Conservation (phyloP, 2,797 vertebrate species). For the Melanotaenia trifasciata region DNA sequence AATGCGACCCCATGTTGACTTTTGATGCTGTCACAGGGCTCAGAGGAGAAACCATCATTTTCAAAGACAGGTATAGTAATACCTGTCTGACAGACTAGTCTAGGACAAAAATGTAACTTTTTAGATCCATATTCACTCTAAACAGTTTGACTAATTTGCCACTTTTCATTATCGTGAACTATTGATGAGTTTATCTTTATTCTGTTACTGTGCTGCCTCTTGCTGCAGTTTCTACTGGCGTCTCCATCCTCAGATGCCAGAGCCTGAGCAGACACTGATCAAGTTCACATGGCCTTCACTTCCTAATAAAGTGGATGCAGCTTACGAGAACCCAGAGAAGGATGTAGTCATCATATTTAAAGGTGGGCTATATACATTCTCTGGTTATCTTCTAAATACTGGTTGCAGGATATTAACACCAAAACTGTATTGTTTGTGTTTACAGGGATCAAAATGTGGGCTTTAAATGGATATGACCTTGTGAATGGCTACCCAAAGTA, state of each 20-base stretch:
- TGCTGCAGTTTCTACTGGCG: conserved; percentile 93
- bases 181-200: neutral
- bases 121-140: neutral
- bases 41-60: conserved; percentile 93
- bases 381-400: neutral
- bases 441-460: conserved; percentile 93
- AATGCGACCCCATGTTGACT: conserved; percentile 88
- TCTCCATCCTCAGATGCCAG: conserved; percentile 90
- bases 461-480: conserved; percentile 91
- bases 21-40: conserved; percentile 94
- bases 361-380: conserved; percentile 65
- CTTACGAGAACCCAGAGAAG: conserved; percentile 90
- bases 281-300: conserved; percentile 93
- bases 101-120: neutral
- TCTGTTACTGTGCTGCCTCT: neutral
- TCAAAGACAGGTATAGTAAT: conserved; percentile 91
- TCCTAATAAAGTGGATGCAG: conserved; percentile 92
- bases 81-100: neutral
- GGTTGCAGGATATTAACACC: neutral
- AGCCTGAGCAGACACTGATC: conserved; percentile 87
- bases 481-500: conserved; percentile 93
- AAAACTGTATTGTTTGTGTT: conserved; percentile 16
- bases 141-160: neutral
- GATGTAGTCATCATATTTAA: conserved; percentile 85
- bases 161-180: neutral